Conservation (phyloP, 2,888 invertebrate species). For the Drosophila macrospina region DNA sequence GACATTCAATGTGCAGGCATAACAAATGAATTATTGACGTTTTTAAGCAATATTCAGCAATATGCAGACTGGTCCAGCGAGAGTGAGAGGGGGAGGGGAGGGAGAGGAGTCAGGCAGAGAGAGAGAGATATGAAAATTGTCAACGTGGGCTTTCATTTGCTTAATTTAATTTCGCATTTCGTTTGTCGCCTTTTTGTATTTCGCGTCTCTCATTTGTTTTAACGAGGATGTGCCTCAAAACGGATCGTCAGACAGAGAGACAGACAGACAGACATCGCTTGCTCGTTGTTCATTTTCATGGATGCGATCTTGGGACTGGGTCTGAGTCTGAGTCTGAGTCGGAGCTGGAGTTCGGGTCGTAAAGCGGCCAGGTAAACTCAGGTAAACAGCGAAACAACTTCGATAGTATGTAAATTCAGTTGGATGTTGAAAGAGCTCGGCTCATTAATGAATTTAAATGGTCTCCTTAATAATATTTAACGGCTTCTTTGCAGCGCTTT, state of each 20-base stretch:
- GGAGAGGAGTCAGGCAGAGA: slow-evolving; percentile 1
- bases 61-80: slow-evolving; percentile 60
- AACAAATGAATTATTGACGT: slow-evolving; percentile 86
- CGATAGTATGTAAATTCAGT: slow-evolving; percentile 39
- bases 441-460: slow-evolving; percentile 86
- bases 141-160: slow-evolving; percentile 82
- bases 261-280: slow-evolving; percentile 21
- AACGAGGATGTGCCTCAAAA: slow-evolving; percentile 58
- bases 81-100: too few species aligned
- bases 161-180: slow-evolving; percentile 77
- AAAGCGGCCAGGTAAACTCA: slow-evolving; percentile 53
- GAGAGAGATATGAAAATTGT: slow-evolving; percentile 79
- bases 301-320: slow-evolving; percentile 11
- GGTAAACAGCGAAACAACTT: slow-evolving; percentile 59
- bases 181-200: slow-evolving; percentile 66
- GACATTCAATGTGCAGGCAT: slow-evolving; percentile 85
- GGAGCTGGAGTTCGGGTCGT: slow-evolving; percentile 37
- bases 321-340: neutral
- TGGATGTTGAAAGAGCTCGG: slow-evolving; percentile 60
- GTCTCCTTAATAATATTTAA: slow-evolving; percentile 85
- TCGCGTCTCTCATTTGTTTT: slow-evolving; percentile 66
- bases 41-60: slow-evolving; percentile 85
- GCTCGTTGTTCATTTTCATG: slow-evolving; percentile 79
- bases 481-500: slow-evolving; percentile 84
- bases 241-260: slow-evolving; percentile 12